phyloP scores from a whole-genome alignment of 2,888 invertebrate species.

The Eilema sororculum region DNA sequence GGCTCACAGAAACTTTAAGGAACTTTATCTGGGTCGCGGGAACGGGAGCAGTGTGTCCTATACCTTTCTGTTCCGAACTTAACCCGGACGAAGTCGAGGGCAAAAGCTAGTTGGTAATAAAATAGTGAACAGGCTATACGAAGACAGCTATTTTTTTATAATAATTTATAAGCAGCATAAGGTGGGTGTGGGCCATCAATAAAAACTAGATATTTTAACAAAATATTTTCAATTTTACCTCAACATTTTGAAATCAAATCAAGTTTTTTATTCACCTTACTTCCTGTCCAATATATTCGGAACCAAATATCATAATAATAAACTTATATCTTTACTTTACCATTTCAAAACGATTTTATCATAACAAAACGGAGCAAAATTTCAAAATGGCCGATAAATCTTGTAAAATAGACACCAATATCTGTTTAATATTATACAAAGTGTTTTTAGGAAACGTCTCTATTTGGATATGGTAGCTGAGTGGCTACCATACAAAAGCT shows the following conservation, averaged over 20 bases:
- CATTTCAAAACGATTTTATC: constrained; percentile 32
- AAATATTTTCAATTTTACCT: constrained; percentile 5
- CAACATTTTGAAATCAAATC: constrained; percentile 12
- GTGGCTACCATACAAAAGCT: constrained; percentile 50
- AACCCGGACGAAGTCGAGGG: too few relatives aligned
- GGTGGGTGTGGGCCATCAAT: not conserved
- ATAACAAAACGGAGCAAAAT: constrained; percentile 48
- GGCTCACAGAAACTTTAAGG: too few relatives aligned
- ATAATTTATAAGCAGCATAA: not conserved
- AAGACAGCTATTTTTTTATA: too few relatives aligned
- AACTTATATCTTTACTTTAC: constrained; percentile 39
- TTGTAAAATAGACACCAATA: constrained; percentile 50
- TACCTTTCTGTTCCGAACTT: too few relatives aligned
- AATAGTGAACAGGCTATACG: too few relatives aligned
- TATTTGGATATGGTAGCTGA: constrained; percentile 40
- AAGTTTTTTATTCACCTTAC: constrained; percentile 21
- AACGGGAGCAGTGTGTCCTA: too few relatives aligned
- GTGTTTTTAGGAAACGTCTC: constrained; percentile 35
- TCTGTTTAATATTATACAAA: constrained; percentile 51
- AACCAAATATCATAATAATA: constrained; percentile 40
- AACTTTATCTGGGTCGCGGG: too few relatives aligned
- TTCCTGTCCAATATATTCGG: constrained; percentile 39
- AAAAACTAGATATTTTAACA: not conserved
- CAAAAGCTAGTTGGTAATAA: not conserved
- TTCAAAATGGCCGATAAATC: constrained; percentile 47